Percentiles rank a stretch among this genome's conserved stretches.
phyloP scores from a whole-genome alignment of 2,888 invertebrate genomes.

The Acheta domesticus region DNA sequence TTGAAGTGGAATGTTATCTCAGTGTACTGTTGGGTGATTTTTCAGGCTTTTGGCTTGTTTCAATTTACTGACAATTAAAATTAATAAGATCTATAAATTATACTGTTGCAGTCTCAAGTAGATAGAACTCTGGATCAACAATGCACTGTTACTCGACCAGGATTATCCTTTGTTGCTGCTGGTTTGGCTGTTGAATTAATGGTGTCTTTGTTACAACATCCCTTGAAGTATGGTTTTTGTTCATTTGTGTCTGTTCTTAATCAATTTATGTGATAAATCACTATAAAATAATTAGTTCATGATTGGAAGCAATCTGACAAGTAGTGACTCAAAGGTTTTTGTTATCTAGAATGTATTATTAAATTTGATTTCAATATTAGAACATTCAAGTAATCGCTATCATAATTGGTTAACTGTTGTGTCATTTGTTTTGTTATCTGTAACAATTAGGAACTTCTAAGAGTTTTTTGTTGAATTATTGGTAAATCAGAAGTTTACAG shows the following conservation, averaged over 20 bases:
- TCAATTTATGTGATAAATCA: background rate
- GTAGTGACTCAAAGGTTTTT: too few species aligned
- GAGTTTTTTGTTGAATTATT: too few species aligned
- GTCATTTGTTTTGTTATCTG: too few species aligned
- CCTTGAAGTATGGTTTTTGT: constrained; percentile 55
- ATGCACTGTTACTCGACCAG: constrained; percentile 95
- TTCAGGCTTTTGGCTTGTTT: background rate
- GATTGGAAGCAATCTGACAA: too few species aligned
- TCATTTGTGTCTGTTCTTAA: background rate
- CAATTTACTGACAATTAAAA: background rate
- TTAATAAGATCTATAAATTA: background rate
- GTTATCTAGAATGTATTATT: too few species aligned
- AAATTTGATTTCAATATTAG: too few species aligned
- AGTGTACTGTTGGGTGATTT: background rate
- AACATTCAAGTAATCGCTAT: too few species aligned
- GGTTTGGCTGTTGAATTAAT: constrained; percentile 89
- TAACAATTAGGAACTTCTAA: too few species aligned
- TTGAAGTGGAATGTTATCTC: too few species aligned
- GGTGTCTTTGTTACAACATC: constrained; percentile 82
- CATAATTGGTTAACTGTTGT: too few species aligned
- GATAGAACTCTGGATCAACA: constrained; percentile 96
- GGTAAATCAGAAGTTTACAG: too few species aligned
- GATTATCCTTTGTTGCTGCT: constrained; percentile 84
- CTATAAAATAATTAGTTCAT: too few species aligned
- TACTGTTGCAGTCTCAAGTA: constrained; percentile 66